Conservation (phyloP, 2,797 vertebrate species). For the Sebastes melanostomus region DNA sequence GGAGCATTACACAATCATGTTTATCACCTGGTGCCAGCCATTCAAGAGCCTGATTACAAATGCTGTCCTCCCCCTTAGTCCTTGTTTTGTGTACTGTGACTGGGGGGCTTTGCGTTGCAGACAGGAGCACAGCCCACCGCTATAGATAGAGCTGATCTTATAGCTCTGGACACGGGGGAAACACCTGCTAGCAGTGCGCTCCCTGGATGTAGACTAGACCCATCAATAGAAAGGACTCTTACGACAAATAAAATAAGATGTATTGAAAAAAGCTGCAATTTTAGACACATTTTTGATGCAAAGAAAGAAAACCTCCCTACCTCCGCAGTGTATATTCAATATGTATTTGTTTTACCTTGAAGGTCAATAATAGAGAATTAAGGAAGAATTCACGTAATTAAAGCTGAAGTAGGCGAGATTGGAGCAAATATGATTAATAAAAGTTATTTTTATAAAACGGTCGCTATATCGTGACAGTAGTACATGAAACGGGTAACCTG, state of each 20-base stretch:
- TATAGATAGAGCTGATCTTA: constrained; percentile 66
- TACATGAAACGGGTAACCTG: too few relatives aligned
- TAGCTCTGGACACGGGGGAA: constrained; percentile 50
- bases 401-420: too few relatives aligned
- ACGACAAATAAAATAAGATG: neutral
- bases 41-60: constrained; percentile 54
- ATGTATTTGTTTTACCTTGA: neutral
- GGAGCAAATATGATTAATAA: too few relatives aligned
- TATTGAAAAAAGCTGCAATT: neutral
- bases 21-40: constrained; percentile 66
- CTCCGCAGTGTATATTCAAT: neutral
- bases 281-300: neutral
- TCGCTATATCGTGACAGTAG: too few relatives aligned
- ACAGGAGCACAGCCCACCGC: constrained; percentile 54
- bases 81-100: constrained; percentile 48
- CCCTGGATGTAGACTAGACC: neutral
- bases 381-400: neutral
- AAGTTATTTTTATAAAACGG: too few relatives aligned
- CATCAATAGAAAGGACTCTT: neutral
- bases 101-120: constrained; percentile 61
- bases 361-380: neutral
- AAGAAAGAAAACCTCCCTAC: neutral
- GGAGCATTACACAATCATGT: constrained; percentile 68
- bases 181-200: constrained; percentile 29
- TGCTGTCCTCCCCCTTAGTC: constrained; percentile 43